phyloP scores from a whole-genome alignment of 2,113 vertebrate species.

The Hoplias malabaricus region DNA sequence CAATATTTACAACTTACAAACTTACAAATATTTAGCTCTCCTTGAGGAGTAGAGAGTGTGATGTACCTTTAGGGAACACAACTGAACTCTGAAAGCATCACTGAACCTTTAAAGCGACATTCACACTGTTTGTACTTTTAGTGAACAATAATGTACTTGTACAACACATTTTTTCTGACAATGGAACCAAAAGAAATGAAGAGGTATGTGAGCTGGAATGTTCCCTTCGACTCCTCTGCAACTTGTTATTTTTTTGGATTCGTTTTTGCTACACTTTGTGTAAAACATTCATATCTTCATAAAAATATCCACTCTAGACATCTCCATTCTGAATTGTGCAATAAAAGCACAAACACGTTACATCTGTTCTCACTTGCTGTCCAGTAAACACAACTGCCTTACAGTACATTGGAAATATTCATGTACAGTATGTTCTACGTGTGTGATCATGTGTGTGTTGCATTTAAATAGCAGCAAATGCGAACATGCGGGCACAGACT shows the following conservation, averaged over 20 bases:
- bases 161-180: too few species aligned
- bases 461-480: neutral
- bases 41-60: too few species aligned
- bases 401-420: conserved; percentile 1
- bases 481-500: neutral
- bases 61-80: too few species aligned
- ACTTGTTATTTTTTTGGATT: neutral
- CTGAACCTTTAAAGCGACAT: too few species aligned
- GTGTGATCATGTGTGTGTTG: neutral
- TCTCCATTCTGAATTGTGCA: neutral
- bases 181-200: conserved; percentile 9
- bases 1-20: too few species aligned
- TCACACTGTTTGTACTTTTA: too few species aligned
- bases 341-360: neutral
- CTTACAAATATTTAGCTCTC: too few species aligned
- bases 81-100: too few species aligned
- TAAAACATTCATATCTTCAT: neutral
- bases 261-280: neutral
- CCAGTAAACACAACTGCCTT: neutral
- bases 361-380: neutral
- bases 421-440: neutral
- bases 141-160: too few species aligned
- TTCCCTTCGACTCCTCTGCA: neutral
- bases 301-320: neutral
- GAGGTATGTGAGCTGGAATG: conserved; percentile 19